These are phyloP conservation scores for Mesoclemmys tuberculata DNA, from an alignment of 2,113 vertebrate genomes.

Conservation along the genomic window DNA sequence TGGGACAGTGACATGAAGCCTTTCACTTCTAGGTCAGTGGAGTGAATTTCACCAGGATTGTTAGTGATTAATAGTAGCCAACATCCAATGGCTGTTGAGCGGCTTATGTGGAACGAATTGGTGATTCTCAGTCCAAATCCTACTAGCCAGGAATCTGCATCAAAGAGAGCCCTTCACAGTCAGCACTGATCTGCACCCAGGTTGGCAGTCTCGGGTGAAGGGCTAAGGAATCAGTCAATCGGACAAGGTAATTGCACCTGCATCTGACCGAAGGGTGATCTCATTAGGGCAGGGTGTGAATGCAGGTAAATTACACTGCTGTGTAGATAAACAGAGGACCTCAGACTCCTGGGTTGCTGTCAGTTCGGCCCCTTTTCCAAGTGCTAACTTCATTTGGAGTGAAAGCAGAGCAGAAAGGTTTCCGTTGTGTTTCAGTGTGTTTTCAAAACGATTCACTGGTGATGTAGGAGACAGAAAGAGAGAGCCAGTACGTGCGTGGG, in stretches of 20 bases:
- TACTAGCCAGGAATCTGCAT: neutral
- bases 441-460: conserved; percentile 14
- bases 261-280: neutral
- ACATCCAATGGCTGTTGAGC: neutral
- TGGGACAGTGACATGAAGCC: neutral
- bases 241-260: too few species aligned
- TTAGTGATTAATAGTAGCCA: neutral
- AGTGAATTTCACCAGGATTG: neutral
- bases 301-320: neutral
- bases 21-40: neutral
- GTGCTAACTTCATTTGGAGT: neutral
- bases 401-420: conserved; percentile 24
- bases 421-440: neutral
- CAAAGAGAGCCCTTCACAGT: neutral
- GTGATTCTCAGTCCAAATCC: neutral
- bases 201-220: accelerated
- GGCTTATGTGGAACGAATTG: accelerated
- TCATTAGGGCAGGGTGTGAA: neutral
- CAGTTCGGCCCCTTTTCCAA: neutral
- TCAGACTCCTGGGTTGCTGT: neutral
- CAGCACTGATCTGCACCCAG: neutral
- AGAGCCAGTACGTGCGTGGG: conserved; percentile 7
- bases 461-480: neutral
- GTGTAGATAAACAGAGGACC: neutral
- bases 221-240: neutral